phyloP scores from a whole-genome alignment of 2,888 invertebrate species.

The Drosophila colorata region DNA sequence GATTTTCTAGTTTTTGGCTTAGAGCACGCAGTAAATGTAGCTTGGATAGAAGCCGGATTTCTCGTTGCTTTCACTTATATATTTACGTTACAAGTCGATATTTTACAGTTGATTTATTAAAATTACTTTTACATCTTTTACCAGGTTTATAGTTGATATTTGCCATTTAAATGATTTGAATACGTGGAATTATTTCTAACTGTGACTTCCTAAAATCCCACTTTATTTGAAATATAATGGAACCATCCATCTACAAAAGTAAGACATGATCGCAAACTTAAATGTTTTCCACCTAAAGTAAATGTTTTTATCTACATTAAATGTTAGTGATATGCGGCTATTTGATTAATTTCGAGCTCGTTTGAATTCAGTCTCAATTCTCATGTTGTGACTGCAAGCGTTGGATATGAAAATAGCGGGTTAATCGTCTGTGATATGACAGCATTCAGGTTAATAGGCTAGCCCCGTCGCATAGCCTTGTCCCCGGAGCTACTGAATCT shows the following conservation, averaged over 20 bases:
- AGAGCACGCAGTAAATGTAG: too few species aligned
- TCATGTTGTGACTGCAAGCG: constrained; percentile 19
- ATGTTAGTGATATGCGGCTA: constrained; percentile 1
- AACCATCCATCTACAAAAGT: too few species aligned
- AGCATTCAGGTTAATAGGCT: constrained; percentile 60
- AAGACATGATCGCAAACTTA: too few species aligned
- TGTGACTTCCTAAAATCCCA: not conserved
- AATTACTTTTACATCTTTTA: too few species aligned
- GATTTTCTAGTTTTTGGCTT: too few species aligned
- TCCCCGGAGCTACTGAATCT: not conserved
- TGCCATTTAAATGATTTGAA: too few species aligned
- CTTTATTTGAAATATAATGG: not conserved
- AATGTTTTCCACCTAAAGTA: not conserved
- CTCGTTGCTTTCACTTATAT: too few species aligned
- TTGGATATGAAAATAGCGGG: constrained; percentile 32
- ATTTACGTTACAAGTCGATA: too few species aligned
- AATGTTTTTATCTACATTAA: constrained; percentile 7
- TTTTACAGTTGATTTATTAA: too few species aligned
- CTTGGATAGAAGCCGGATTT: too few species aligned
- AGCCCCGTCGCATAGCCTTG: not conserved
- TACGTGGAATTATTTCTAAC: too few species aligned
- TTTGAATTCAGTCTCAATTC: constrained; percentile 8
- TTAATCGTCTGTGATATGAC: constrained; percentile 18
- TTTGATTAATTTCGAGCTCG: constrained; percentile 21
- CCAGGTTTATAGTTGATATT: too few species aligned